Conservation (phyloP, 2,888 invertebrate species). For the Cecidostiba fungosa region DNA sequence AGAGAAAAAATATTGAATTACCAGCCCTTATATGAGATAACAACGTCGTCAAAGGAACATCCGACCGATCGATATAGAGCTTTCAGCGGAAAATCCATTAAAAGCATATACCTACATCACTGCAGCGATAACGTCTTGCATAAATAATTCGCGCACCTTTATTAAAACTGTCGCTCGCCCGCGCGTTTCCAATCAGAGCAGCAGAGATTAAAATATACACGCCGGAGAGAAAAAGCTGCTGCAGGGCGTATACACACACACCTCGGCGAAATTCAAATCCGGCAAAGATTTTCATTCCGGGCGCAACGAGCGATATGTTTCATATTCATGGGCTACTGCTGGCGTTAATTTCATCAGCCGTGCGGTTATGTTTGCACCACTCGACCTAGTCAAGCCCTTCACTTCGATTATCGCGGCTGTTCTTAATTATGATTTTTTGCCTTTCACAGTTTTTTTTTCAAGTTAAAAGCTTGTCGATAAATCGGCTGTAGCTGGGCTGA, state of each 20-base stretch:
- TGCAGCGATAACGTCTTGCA: background rate
- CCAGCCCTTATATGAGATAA: too few species aligned
- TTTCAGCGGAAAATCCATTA: background rate
- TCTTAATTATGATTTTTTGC: background rate
- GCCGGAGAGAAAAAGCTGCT: background rate
- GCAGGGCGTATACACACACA: background rate
- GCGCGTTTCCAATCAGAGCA: slow-evolving; percentile 18
- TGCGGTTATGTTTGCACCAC: slow-evolving; percentile 52
- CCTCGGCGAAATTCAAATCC: slow-evolving; percentile 37
- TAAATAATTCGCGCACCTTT: background rate
- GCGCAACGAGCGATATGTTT: slow-evolving; percentile 62
- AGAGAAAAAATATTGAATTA: slow-evolving; percentile 4
- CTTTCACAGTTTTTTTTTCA: background rate
- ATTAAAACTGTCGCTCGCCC: slow-evolving; percentile 4
- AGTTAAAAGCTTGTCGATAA: background rate
- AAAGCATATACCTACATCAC: background rate
- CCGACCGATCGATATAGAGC: background rate
- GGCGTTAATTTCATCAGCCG: slow-evolving; percentile 70
- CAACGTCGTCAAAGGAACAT: background rate
- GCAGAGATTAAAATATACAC: slow-evolving; percentile 7
- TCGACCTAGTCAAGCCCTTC: background rate
- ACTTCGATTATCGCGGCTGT: background rate
- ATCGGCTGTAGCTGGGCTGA: background rate
- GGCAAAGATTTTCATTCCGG: slow-evolving; percentile 49
- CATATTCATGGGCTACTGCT: slow-evolving; percentile 70